A percentile compares a stretch with the other conserved stretches of the same genome.
Conservation (phyloP, 2,888 invertebrate genomes). For the Caenorhabditis wallacei region DNA sequence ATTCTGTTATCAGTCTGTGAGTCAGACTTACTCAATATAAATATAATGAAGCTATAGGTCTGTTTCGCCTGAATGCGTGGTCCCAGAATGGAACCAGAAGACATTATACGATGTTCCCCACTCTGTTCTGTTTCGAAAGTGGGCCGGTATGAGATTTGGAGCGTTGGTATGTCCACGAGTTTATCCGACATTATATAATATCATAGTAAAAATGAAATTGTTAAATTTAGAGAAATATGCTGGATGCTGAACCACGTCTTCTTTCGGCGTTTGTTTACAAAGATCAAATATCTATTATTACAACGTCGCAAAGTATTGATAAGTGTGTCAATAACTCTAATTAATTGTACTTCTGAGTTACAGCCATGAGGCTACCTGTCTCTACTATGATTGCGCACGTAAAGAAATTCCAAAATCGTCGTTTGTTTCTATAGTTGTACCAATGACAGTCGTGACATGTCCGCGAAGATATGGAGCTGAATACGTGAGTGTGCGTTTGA, state of each 20-base stretch:
- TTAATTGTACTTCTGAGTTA: not conserved
- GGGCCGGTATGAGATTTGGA: not conserved
- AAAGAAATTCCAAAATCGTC: conserved; percentile 21
- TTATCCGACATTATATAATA: not conserved
- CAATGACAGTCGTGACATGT: conserved; percentile 38
- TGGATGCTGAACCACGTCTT: conserved; percentile 7
- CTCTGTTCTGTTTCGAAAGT: not conserved
- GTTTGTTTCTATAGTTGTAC: conserved; percentile 20
- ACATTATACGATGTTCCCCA: not conserved
- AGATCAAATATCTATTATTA: conserved; percentile 5
- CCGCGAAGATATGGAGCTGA: conserved; percentile 21
- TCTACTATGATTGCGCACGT: conserved; percentile 44
- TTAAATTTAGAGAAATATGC: not conserved
- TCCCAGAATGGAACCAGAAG: not conserved
- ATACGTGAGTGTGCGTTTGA: conserved; percentile 17
- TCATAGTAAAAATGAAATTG: too few species aligned
- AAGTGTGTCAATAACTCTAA: not conserved
- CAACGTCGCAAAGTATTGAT: conserved; percentile 5
- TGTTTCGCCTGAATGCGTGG: not conserved
- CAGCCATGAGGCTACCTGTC: conserved; percentile 12
- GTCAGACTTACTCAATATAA: too few species aligned
- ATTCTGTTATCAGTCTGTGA: too few species aligned
- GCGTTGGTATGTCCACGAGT: not conserved
- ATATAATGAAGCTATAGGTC: too few species aligned
- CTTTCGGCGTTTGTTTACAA: conserved; percentile 17